phyloP scores from a whole-genome alignment of 1,140 invertebrate genomes.

The Zophobas atratus region DNA sequence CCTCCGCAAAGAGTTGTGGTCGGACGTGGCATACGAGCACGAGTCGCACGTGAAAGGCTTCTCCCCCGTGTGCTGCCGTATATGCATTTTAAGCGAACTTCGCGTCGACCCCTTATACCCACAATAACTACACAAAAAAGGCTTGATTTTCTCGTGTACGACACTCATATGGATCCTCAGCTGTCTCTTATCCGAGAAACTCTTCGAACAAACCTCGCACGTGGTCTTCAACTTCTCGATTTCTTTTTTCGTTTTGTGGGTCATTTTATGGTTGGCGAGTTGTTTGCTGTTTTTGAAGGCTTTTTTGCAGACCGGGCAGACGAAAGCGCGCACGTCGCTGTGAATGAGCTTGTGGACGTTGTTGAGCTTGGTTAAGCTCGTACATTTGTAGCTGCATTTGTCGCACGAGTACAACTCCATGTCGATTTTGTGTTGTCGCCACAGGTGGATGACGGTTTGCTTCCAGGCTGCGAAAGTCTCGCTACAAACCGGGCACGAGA shows the following conservation, averaged over 20 bases:
- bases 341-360: slow-evolving; percentile 82
- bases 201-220: slow-evolving; percentile 76
- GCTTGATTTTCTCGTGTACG: slow-evolving; percentile 79
- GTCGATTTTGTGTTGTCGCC: slow-evolving; percentile 82
- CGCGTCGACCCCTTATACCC: slow-evolving; percentile 77
- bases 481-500: slow-evolving; percentile 79
- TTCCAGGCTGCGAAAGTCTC: slow-evolving; percentile 73
- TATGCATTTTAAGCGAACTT: slow-evolving; percentile 79
- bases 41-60: slow-evolving; percentile 86
- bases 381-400: slow-evolving; percentile 77
- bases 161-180: slow-evolving; percentile 76
- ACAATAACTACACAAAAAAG: slow-evolving; percentile 82
- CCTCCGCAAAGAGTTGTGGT: slow-evolving; percentile 86
- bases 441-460: slow-evolving; percentile 81
- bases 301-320: slow-evolving; percentile 80
- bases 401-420: slow-evolving; percentile 82
- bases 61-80: slow-evolving; percentile 83
- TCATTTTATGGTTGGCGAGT: slow-evolving; percentile 76
- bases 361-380: slow-evolving; percentile 74
- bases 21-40: slow-evolving; percentile 83
- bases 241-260: slow-evolving; percentile 68
- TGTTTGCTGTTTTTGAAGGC: slow-evolving; percentile 85
- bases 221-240: slow-evolving; percentile 51
- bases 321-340: slow-evolving; percentile 74
- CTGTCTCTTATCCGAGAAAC: slow-evolving; percentile 73